Base-by-base conservation (phyloP, 2,113 vertebrate species). In the Cromileptes altivelis region DNA sequence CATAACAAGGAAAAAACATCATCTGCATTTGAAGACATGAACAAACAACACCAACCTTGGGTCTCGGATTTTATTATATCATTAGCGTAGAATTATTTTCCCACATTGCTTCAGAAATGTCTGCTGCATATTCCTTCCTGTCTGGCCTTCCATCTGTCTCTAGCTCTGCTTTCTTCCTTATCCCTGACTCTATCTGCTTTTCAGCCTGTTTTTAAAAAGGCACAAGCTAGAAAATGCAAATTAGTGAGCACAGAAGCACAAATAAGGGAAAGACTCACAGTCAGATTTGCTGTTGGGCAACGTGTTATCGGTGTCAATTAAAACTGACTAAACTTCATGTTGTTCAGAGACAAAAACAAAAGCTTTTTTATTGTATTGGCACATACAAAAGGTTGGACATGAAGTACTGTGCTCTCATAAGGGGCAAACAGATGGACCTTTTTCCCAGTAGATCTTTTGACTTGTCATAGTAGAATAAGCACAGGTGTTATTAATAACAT, bases 171-270 rank as follows among this genome's bases (percentile, higher is more conserved):
- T 63, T 25, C 57, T 37, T 56, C 4, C n/a, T 69, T 47, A 62
- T 68, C 19, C 11, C 61, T 11, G 60, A 56, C 25, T 55, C 50
- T 69, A 47, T 27, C 11, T 77, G 61, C 57, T 70, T 65, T 74
- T 76, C 45, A 23, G 81, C 10, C n/a, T 11, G 14, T 10, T 74
- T 70, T 65, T 73, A 72, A 73, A 67, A 61, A 62, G 33, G 21
- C 40, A 68, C 15, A 42, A 47, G 70, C 63, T 17, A 55, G 25
- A 58, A 62, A 84, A 75, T 27, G 60, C 74, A 10, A 81, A 81
- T 75, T 40, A 68, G 47, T 11, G 72, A 11, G 62, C 52, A 70
- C 15, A 57, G 58, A 30, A 68, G 57, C 19, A 71, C 2, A 12
- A 45, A 37, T 37, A 49, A 40, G 2, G 6, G 64, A n/a, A 61